Evolutionary conservation across 2,888 invertebrate genomes (phyloP), one percentile per base, ranked within the genome.

Genomic region (Papilio elwesi): DNA sequence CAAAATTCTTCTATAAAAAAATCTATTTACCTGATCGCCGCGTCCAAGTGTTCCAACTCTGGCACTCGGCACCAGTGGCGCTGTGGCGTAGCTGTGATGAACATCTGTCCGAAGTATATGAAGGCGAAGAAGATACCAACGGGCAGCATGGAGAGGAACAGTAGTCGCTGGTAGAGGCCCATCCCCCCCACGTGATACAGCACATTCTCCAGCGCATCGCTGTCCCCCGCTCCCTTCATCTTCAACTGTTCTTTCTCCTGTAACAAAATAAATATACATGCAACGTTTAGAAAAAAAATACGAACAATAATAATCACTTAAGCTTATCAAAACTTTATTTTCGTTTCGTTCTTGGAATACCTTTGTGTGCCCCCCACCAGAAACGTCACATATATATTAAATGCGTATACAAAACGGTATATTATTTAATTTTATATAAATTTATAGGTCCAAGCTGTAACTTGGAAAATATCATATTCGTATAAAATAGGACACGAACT

Each of bases 41-140:
- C 52, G 68, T 80, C 78, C 51, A 88, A 76, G 67, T 83, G 83
- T 16, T 79, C 77, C 51, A 88, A 75, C 66, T 86, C 87, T 0
- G 87, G 88, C 16, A 88, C 87, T 13, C 74, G 74, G 62, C 88
- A 88, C 88, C 87, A 88, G 76, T 88, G 86, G 16, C 82, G 76
- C 78, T 86, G 85, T 12, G 87, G 88, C 6, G 87, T 87, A 26
- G 85, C 86, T 0, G 83, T 78, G 7, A 86, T 78, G 76, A 88
- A 88, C 85, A 88, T 86, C 79, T 86, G 87, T 13, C 81, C 82
- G 78, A 82, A 81, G 79, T 86, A 86, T 6, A 83, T 78, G 75
- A 83, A 86, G 12, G 85, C 79, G 80, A 82, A 86, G 73, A 81
- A 77, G 13, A 85, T 64, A 0, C 83, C 86, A 47, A 86, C 80